phyloP scores from a whole-genome alignment of 2,113 vertebrate genomes.

The Sylvia atricapilla region DNA sequence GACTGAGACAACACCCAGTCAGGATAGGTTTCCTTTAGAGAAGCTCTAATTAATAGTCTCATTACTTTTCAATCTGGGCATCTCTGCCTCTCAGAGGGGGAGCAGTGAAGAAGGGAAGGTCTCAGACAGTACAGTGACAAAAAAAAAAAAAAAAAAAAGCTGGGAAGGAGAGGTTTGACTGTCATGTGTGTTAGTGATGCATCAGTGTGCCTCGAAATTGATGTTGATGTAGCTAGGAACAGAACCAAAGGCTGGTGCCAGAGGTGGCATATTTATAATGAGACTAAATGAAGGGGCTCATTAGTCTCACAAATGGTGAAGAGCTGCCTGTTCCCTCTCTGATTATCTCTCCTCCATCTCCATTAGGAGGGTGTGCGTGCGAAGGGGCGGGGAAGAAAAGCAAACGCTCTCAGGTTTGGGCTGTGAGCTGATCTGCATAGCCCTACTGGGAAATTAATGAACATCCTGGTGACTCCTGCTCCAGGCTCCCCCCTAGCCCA shows the following conservation, averaged over 20 bases:
- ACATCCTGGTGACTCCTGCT: background rate
- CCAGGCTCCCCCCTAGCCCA: background rate
- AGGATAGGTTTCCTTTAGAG: slow-evolving; percentile 46
- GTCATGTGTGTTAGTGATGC: slow-evolving; percentile 60
- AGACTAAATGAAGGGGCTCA: slow-evolving; percentile 61
- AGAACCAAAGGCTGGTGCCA: slow-evolving; percentile 64
- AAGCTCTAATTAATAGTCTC: slow-evolving; percentile 81
- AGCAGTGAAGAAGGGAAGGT: slow-evolving; percentile 7
- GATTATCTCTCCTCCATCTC: slow-evolving; percentile 47
- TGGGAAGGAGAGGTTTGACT: slow-evolving; percentile 67
- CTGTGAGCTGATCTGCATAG: slow-evolving; percentile 51
- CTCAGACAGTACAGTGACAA: background rate
- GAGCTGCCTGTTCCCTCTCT: slow-evolving; percentile 53
- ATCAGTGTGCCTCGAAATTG: slow-evolving; percentile 64
- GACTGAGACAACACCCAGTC: slow-evolving; percentile 33
- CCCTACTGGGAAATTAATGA: slow-evolving; percentile 63
- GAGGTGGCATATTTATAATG: slow-evolving; percentile 64
- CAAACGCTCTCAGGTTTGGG: background rate
- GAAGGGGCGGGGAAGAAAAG: background rate
- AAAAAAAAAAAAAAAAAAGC: slow-evolving; percentile 1
- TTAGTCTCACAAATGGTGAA: slow-evolving; percentile 63
- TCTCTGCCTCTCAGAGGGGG: slow-evolving; percentile 43
- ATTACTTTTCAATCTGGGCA: slow-evolving; percentile 78
- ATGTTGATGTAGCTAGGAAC: slow-evolving; percentile 59
- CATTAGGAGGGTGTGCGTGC: background rate